Conservation (phyloP, 2,888 invertebrate genomes). For the Papilio protenor region DNA sequence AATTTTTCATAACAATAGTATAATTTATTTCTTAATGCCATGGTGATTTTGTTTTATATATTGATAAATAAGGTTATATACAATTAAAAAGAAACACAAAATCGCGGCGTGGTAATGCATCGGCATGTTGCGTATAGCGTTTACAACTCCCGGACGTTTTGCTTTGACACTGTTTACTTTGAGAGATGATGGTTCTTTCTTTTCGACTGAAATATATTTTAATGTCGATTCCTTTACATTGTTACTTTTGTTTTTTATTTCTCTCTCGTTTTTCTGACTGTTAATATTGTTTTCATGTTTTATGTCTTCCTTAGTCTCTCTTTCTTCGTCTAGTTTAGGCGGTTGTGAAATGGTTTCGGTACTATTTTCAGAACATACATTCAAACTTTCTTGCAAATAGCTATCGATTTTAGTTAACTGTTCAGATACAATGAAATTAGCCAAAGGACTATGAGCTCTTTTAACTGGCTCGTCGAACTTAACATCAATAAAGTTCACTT, state of each 20-base stretch:
- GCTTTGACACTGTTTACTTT: conserved; percentile 69
- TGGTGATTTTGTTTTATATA: conserved; percentile 79
- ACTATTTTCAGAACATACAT: conserved; percentile 63
- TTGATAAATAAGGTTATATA: conserved; percentile 81
- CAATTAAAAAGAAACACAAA: conserved; percentile 80
- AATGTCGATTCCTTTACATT: conserved; percentile 21
- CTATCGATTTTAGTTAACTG: conserved; percentile 75
- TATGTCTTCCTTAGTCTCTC: conserved; percentile 50
- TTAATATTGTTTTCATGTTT: conserved; percentile 31
- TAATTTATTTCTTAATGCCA: conserved; percentile 59
- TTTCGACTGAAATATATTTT: conserved; percentile 17
- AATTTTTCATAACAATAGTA: conserved; percentile 26
- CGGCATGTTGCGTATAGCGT: conserved; percentile 77
- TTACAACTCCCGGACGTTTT: conserved; percentile 66
- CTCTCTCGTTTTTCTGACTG: conserved; percentile 28
- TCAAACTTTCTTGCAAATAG: conserved; percentile 76
- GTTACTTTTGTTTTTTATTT: neutral
- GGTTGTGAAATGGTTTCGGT: conserved; percentile 49
- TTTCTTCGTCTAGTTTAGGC: conserved; percentile 45
- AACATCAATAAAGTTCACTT: conserved; percentile 50
- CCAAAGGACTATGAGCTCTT: conserved; percentile 68
- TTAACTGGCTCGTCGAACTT: conserved; percentile 50
- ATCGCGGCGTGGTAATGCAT: conserved; percentile 82
- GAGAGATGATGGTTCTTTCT: conserved; percentile 49
- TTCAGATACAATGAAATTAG: conserved; percentile 70